A percentile compares a stretch with the other conserved stretches of the same genome.
Evolutionary conservation across 1,140 invertebrate species (phyloP).

Genomic region (Drosophila virilis): DNA sequence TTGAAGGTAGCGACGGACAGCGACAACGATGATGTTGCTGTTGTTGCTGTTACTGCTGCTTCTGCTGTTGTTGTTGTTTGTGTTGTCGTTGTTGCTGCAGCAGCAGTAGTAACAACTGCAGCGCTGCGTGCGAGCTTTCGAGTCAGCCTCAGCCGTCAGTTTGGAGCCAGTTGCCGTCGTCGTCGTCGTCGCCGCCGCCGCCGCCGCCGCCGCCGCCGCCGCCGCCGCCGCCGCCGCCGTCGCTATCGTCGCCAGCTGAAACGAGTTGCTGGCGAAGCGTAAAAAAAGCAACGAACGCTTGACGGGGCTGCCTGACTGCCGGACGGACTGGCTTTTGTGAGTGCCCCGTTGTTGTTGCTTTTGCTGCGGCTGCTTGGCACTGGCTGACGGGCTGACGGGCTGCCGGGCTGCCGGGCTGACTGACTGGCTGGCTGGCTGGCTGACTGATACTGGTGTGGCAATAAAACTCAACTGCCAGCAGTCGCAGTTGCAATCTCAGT

Average conservation of each 20-base stretch:
- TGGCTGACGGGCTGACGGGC: slow-evolving; percentile 31
- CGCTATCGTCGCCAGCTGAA: slow-evolving; percentile 57
- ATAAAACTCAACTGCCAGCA: slow-evolving; percentile 73
- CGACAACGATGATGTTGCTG: slow-evolving; percentile 34
- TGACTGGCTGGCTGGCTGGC: neutral
- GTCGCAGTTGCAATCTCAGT: slow-evolving; percentile 61
- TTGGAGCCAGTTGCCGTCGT: slow-evolving; percentile 65
- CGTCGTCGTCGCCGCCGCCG: slow-evolving; percentile 27
- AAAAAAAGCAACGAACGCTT: slow-evolving; percentile 73
- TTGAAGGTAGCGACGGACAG: slow-evolving; percentile 71
- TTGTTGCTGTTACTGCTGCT: neutral
- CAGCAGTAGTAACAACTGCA: slow-evolving; percentile 57
- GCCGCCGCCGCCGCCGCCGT: slow-evolving; percentile 25
- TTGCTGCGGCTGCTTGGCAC: slow-evolving; percentile 27
- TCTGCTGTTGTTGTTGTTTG: slow-evolving; percentile 17
- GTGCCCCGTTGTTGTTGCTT: slow-evolving; percentile 13
- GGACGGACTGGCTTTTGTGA: slow-evolving; percentile 27
- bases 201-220: slow-evolving; percentile 27
- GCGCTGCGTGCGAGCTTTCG: slow-evolving; percentile 77
- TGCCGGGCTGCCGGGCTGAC: slow-evolving; percentile 5
- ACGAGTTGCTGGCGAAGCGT: slow-evolving; percentile 80
- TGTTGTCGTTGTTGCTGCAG: slow-evolving; percentile 34
- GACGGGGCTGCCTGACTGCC: slow-evolving; percentile 52
- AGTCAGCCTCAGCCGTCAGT: slow-evolving; percentile 68
- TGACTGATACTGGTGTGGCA: slow-evolving; percentile 67